These are phyloP conservation scores for Agonopterix heracliana DNA, from an alignment of 2,888 invertebrate genomes.

Conservation along the genomic window DNA sequence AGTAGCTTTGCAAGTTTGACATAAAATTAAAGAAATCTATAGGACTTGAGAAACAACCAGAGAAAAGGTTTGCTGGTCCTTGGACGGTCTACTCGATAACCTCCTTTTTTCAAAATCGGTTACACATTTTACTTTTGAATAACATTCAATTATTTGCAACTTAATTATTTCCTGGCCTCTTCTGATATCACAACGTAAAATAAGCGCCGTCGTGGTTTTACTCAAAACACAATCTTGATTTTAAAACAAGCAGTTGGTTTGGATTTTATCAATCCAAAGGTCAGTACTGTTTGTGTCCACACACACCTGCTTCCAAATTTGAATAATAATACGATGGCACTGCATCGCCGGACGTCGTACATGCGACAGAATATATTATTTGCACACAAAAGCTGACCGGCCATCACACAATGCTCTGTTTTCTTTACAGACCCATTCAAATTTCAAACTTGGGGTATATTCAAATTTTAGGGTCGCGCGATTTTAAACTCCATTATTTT, in stretches of 20 bases:
- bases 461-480: slow-evolving; percentile 71
- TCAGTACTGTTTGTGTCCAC: slow-evolving; percentile 57
- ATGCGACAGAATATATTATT: slow-evolving; percentile 61
- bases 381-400: slow-evolving; percentile 51
- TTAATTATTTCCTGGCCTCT: too few species aligned
- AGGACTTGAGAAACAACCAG: too few species aligned
- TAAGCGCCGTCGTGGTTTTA: too few species aligned
- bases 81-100: too few species aligned
- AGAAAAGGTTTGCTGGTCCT: too few species aligned
- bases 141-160: too few species aligned
- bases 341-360: slow-evolving; percentile 34
- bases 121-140: too few species aligned
- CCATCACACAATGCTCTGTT: slow-evolving; percentile 51
- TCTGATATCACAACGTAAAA: too few species aligned
- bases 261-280: slow-evolving; percentile 36
- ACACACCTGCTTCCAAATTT: slow-evolving; percentile 56
- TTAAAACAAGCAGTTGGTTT: slow-evolving; percentile 14
- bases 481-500: slow-evolving; percentile 50
- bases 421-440: slow-evolving; percentile 49
- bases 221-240: too few species aligned
- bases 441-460: slow-evolving; percentile 49
- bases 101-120: too few species aligned
- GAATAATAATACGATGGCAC: slow-evolving; percentile 65
- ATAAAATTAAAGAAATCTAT: too few species aligned
- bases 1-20: too few species aligned